phyloP scores from a whole-genome alignment of 2,113 vertebrate genomes.

The Ceuthmochares aereus region DNA sequence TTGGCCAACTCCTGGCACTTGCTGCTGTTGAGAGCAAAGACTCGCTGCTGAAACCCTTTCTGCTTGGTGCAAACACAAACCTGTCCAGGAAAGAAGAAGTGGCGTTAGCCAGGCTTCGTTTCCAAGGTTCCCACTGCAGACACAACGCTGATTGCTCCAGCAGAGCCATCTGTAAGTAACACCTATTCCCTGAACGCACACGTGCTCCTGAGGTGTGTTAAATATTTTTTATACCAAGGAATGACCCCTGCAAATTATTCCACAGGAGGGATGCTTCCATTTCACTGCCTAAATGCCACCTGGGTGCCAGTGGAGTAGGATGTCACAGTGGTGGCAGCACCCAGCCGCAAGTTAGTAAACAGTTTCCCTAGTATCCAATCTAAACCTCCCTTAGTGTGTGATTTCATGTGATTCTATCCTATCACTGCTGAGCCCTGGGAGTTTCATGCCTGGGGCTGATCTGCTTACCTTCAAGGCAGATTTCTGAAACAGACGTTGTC shows the following conservation, averaged over 20 bases:
- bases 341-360: background rate
- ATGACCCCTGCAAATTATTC: fast-evolving
- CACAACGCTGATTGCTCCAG: background rate
- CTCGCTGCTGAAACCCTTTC: constrained; percentile 4
- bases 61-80: constrained; percentile 67
- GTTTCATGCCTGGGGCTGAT: fast-evolving
- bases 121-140: background rate
- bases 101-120: background rate
- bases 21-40: constrained; percentile 55
- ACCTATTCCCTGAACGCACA: fast-evolving
- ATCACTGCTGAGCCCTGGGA: background rate
- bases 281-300: background rate
- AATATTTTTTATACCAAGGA: background rate
- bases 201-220: background rate
- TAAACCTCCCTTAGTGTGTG: too few species aligned
- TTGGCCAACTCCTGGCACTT: constrained; percentile 80
- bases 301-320: background rate
- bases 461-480: constrained; percentile 78
- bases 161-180: background rate
- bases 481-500: constrained; percentile 75
- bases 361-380: too few species aligned
- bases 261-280: background rate
- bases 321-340: fast-evolving
- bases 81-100: constrained; percentile 15
- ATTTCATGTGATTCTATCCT: background rate